Evolutionary conservation across 2,113 vertebrate species (phyloP).

Genomic region (Archocentrus centrarchus): DNA sequence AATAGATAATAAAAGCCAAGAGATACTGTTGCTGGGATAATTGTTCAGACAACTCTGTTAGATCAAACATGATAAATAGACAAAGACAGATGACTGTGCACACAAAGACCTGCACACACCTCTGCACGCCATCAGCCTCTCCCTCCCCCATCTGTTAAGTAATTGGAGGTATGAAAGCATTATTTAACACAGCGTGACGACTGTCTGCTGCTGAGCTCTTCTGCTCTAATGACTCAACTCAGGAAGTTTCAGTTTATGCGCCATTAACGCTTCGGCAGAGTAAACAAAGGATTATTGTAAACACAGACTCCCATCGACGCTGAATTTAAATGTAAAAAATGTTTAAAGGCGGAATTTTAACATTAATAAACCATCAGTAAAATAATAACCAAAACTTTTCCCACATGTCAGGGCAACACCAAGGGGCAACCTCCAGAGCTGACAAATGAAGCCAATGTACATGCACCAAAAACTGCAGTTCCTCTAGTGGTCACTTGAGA

Average conservation of each 20-base stretch:
- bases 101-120: constrained; percentile 12
- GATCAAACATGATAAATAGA: background rate
- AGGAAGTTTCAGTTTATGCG: constrained; percentile 28
- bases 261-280: background rate
- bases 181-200: constrained; percentile 47
- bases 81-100: constrained; percentile 9
- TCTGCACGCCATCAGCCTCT: background rate
- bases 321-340: background rate
- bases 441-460: no score
- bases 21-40: background rate
- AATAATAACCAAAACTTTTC: background rate
- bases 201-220: constrained; percentile 41
- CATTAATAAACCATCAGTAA: background rate
- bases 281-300: constrained; percentile 34
- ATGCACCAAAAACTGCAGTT: no score
- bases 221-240: constrained; percentile 34
- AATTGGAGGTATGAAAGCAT: constrained; percentile 51
- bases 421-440: no score
- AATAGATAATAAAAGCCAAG: background rate
- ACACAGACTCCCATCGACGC: background rate
- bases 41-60: constrained; percentile 18
- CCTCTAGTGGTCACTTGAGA: no score
- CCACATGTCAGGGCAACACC: no score
- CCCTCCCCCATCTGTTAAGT: constrained; percentile 26
- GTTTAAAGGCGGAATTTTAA: background rate